Conservation (phyloP, 2,113 vertebrate species). For the Nycticorax nycticorax region DNA sequence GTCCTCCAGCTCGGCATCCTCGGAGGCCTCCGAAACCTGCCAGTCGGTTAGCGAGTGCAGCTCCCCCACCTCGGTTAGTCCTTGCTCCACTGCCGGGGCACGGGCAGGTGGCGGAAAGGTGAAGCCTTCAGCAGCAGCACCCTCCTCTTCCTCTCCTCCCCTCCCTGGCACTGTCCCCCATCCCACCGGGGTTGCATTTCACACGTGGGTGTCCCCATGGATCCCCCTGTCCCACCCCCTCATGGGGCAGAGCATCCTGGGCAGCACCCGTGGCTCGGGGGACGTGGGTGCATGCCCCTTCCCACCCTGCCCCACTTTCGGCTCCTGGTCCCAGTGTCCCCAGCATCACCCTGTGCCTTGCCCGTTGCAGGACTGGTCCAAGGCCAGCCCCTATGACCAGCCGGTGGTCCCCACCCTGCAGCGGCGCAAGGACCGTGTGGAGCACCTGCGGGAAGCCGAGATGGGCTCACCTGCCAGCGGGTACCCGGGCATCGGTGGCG, state of each 20-base stretch:
- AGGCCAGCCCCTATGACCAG: slow-evolving; percentile 88
- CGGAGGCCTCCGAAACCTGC: slow-evolving; percentile 96
- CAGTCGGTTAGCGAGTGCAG: slow-evolving; percentile 98
- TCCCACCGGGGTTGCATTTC: not conserved
- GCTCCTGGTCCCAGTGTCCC: not conserved
- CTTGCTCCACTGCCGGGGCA: not conserved
- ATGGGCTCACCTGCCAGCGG: slow-evolving; percentile 56
- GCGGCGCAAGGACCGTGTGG: slow-evolving; percentile 88
- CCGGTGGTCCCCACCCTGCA: slow-evolving; percentile 81
- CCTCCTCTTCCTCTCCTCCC: not conserved
- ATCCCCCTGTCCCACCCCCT: not conserved
- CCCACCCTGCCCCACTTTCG: accelerated
- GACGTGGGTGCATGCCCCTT: not conserved
- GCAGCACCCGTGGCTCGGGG: accelerated
- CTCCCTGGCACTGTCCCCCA: not conserved
- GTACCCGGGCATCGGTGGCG: slow-evolving; percentile 63
- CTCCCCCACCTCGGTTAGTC: slow-evolving; percentile 96
- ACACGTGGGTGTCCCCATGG: accelerated
- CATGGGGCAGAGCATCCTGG: not conserved
- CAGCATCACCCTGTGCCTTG: not conserved
- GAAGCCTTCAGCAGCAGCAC: not conserved
- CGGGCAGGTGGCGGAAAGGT: not conserved
- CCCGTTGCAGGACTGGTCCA: slow-evolving; percentile 90
- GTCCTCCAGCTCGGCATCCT: slow-evolving; percentile 97
- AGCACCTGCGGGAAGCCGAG: slow-evolving; percentile 85